Conservation (phyloP, 2,113 vertebrate genomes). For the Phaethon lepturus region DNA sequence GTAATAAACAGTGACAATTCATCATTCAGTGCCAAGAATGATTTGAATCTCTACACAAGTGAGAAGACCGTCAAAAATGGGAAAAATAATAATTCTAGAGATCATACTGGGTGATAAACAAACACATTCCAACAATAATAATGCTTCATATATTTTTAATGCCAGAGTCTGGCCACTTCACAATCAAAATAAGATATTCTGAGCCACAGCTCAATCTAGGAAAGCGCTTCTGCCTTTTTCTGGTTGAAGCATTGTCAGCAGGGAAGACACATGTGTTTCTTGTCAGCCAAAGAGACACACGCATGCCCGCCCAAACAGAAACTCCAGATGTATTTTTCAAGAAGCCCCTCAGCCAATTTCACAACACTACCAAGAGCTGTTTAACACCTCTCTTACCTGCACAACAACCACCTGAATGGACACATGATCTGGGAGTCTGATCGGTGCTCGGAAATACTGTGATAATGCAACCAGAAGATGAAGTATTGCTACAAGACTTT, state of each 20-base stretch:
- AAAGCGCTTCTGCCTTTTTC: conserved; percentile 24
- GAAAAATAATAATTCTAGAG: conserved; percentile 58
- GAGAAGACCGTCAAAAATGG: conserved; percentile 43
- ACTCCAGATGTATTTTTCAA: not conserved
- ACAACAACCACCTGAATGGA: conserved; percentile 97
- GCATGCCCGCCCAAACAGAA: not conserved
- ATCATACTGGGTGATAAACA: conserved; percentile 46
- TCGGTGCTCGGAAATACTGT: conserved; percentile 95
- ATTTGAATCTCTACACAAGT: conserved; percentile 65
- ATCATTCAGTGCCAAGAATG: conserved; percentile 45
- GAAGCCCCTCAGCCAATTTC: not conserved
- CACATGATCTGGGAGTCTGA: conserved; percentile 95
- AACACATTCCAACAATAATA: conserved; percentile 58
- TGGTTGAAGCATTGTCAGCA: not conserved
- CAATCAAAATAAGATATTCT: not conserved
- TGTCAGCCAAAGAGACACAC: not conserved
- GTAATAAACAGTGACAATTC: conserved; percentile 60
- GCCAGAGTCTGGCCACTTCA: not conserved
- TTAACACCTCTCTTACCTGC: conserved; percentile 82
- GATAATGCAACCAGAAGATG: conserved; percentile 95
- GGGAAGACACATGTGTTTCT: not conserved
- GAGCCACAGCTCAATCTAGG: conserved; percentile 23
- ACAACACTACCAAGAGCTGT: not conserved
- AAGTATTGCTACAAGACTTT: conserved; percentile 95
- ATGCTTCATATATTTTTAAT: conserved; percentile 20